Evolutionary conservation across 2,888 invertebrate species (phyloP).

Genomic region (Pocota personata): DNA sequence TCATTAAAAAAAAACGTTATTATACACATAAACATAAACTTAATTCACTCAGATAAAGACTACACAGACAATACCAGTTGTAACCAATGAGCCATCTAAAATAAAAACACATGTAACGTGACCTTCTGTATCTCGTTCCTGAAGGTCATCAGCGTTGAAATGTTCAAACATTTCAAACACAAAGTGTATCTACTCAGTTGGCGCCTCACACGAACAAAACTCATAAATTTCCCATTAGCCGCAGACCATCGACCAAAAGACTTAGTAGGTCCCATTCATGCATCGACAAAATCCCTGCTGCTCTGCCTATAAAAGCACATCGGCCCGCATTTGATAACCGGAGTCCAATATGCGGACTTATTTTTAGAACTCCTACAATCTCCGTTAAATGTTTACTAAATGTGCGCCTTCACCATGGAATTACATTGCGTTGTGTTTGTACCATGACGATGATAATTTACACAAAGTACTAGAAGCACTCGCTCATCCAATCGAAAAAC

Average conservation of each 20-base stretch:
- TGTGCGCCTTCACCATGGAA: conserved; percentile 2
- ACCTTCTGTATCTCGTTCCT: conserved; percentile 34
- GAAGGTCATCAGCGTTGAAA: conserved; percentile 30
- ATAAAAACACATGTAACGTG: conserved; percentile 17
- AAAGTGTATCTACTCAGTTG: conserved; percentile 8
- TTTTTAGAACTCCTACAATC: conserved; percentile 64
- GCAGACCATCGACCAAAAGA: conserved; percentile 26
- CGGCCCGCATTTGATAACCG: conserved; percentile 53
- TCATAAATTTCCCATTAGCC: conserved; percentile 55
- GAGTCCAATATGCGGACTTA: conserved; percentile 54
- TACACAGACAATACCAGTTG: neutral
- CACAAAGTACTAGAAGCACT: conserved; percentile 21
- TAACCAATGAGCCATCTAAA: neutral
- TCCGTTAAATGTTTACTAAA: conserved; percentile 25
- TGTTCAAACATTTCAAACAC: conserved; percentile 3
- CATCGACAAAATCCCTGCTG: neutral
- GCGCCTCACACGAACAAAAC: conserved; percentile 48
- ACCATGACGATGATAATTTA: conserved; percentile 28
- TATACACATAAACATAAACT: neutral
- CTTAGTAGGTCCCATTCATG: conserved; percentile 19
- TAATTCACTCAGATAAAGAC: neutral
- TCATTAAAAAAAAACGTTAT: neutral
- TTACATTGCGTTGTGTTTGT: conserved; percentile 39
- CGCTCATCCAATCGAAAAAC: neutral
- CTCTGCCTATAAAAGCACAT: neutral